Conservation (phyloP, 2,888 invertebrate genomes). For the Alsophila aescularia region DNA sequence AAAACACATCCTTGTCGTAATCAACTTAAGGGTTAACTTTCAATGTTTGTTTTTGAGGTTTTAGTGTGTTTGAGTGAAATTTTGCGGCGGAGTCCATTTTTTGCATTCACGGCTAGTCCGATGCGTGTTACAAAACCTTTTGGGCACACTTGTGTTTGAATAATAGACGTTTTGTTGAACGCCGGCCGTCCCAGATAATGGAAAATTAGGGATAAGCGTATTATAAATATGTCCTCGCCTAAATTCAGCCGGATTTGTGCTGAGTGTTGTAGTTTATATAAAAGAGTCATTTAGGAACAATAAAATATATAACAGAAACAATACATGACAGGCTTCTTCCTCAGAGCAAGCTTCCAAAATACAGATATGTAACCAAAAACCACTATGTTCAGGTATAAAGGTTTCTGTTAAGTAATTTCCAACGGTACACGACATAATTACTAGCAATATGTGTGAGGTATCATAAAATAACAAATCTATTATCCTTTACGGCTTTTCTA, state of each 20-base stretch:
- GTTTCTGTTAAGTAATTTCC: background rate
- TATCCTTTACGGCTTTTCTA: constrained; percentile 16
- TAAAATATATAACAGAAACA: too few relatives aligned
- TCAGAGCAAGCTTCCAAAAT: too few relatives aligned
- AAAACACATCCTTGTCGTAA: background rate
- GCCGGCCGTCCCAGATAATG: constrained; percentile 38
- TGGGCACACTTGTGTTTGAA: constrained; percentile 38
- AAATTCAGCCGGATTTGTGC: constrained; percentile 10
- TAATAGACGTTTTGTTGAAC: constrained; percentile 42
- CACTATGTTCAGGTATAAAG: too few relatives aligned
- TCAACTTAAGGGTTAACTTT: background rate
- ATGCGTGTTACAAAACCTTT: constrained; percentile 40
- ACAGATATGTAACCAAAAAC: too few relatives aligned
- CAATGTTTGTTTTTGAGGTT: background rate
- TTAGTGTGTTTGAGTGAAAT: constrained; percentile 14
- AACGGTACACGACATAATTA: background rate
- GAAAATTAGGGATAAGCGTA: constrained; percentile 38
- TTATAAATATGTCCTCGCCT: constrained; percentile 24
- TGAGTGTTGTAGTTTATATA: constrained; percentile 11
- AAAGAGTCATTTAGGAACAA: too few relatives aligned
- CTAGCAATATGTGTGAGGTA: constrained; percentile 20
- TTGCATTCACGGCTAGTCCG: constrained; percentile 43
- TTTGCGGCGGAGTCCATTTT: constrained; percentile 29
- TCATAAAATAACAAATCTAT: constrained; percentile 17
- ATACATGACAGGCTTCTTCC: too few relatives aligned